Percentiles rank a stretch among this genome's conserved stretches.
phyloP scores from a whole-genome alignment of 2,797 vertebrate species.

The Parauchenoglanis punctatus region DNA sequence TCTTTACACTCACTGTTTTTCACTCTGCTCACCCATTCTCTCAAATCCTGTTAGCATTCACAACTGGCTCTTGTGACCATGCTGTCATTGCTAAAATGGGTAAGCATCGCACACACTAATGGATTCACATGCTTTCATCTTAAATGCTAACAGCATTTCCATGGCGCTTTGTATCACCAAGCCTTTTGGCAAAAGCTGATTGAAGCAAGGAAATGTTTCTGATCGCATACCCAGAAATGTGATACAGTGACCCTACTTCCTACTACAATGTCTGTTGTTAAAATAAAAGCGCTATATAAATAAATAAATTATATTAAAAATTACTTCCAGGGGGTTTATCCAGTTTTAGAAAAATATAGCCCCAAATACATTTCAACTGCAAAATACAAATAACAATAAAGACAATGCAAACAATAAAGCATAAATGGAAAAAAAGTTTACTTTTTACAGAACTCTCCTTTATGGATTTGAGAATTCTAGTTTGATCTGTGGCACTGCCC shows the following conservation, averaged over 20 bases:
- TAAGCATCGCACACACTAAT: background rate
- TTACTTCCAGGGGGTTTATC: background rate
- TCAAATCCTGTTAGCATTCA: background rate
- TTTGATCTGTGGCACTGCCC: background rate
- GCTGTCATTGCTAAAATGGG: background rate
- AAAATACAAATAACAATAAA: background rate
- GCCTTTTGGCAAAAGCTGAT: background rate
- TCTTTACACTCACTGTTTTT: background rate
- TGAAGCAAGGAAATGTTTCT: background rate
- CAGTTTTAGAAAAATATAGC: background rate
- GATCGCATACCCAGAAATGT: background rate
- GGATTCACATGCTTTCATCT: background rate
- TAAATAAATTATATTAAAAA: too few species aligned
- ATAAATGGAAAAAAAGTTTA: background rate
- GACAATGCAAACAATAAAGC: background rate
- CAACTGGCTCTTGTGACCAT: background rate
- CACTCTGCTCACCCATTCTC: background rate
- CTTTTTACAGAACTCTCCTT: background rate
- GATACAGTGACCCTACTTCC: background rate
- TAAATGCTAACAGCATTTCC: background rate
- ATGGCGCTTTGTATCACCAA: background rate
- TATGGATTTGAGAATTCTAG: background rate
- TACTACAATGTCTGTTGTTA: too few species aligned
- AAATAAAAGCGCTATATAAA: too few species aligned
- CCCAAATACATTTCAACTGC: background rate